Evolutionary conservation across 2,797 vertebrate species (phyloP), one percentile per base, ranked within the genome.

Genomic region (Acrossocheilus wenchowensis): DNA sequence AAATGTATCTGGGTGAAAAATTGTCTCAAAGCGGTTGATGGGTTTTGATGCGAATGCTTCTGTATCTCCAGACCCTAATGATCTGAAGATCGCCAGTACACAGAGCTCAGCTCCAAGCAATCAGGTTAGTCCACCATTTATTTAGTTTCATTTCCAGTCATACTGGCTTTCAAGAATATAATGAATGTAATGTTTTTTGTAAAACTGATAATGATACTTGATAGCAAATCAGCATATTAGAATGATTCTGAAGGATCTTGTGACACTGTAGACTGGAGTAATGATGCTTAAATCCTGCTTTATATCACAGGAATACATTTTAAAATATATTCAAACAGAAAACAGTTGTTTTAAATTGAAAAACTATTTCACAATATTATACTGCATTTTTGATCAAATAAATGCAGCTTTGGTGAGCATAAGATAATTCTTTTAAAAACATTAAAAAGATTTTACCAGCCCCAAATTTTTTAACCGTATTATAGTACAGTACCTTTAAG

Each of bases 11-110:
- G n/a, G 4, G 72, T 82, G 86, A 11, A 48, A 30, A 48, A 23
- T 30, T 45, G 9, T 45, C 17, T 45, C 14, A 62, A 62, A 41
- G 10, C 74, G 87, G 60, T n/a, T 45, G 45, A 41, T 50, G 43
- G 34, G 21, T 36, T 19, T 60, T 77, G 2, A 75, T 73, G 41
- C 8, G 0, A 75, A 36, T 86, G 14, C 12, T 36, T 73, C 66
- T 82, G 12, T 86, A 34, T 88, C 86, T 84, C 5, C 93, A 99
- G 98, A 98, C 91, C 98, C 98, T 0, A 97, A 98, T 90, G 98
- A 99, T 4, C 96, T 99, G 9, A 97, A 96, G 90, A 96, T 91
- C 23, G 87, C 78, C 2, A 91, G 94, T 0, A 91, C 88, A 60
- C 93, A 94, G 26, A 95, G 92, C 26, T 57, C 62, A 1, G 87